Conservation (phyloP, 92 coral and sea anemone species). For the Desmophyllum pertusum region DNA sequence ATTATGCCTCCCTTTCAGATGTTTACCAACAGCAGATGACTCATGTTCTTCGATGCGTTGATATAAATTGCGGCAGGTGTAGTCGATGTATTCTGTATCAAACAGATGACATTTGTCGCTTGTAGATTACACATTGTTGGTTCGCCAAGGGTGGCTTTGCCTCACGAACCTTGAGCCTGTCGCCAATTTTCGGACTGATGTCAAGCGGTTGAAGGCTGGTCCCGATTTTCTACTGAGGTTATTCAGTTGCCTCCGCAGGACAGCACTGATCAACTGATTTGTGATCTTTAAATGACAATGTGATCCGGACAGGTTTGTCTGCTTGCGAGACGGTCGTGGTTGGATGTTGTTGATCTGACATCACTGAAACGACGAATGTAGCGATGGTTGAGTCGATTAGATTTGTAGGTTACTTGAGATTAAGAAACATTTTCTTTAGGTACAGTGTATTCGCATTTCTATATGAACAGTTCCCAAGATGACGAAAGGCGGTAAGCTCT, state of each 20-base stretch:
- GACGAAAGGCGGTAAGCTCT: background rate
- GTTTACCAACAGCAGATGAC: too few relatives aligned
- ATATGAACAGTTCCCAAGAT: background rate
- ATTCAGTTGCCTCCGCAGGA: background rate
- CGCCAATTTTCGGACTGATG: background rate
- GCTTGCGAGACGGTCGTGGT: background rate
- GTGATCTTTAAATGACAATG: background rate
- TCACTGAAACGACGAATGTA: background rate
- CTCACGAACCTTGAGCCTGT: too few relatives aligned
- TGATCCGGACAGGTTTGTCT: background rate
- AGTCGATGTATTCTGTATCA: too few relatives aligned
- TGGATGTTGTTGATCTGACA: background rate
- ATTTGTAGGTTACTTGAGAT: background rate
- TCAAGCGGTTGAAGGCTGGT: background rate
- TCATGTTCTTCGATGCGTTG: too few relatives aligned
- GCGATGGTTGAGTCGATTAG: slow-evolving; percentile 1
- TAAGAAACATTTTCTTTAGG: background rate
- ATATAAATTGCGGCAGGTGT: too few relatives aligned
- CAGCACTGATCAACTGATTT: background rate
- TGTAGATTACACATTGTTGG: too few relatives aligned
- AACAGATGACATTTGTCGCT: too few relatives aligned
- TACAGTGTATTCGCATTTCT: background rate
- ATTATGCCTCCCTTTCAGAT: too few relatives aligned
- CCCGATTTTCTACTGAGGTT: too few relatives aligned
- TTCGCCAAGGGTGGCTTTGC: too few relatives aligned